Evolutionary conservation across 2,797 vertebrate genomes (phyloP).

Genomic region (Chelidonichthys spinosus): DNA sequence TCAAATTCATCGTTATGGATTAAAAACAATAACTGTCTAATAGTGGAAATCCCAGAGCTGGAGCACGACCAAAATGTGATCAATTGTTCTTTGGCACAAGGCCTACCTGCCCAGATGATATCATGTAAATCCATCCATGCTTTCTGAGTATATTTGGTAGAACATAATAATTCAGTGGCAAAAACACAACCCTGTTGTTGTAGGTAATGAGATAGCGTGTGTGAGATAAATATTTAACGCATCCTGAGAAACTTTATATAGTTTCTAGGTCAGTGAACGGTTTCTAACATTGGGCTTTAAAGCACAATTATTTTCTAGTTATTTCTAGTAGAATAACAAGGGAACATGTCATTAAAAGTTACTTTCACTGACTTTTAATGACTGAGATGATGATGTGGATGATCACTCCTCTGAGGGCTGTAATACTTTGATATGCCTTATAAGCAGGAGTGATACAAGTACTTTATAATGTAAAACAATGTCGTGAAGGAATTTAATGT

Average conservation of each 20-base stretch:
- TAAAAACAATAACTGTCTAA: constrained; percentile 65
- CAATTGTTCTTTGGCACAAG: constrained; percentile 67
- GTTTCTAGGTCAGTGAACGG: constrained; percentile 71
- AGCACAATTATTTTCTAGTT: constrained; percentile 57
- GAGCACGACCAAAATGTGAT: constrained; percentile 62
- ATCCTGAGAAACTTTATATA: constrained; percentile 39
- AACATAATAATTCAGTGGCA: constrained; percentile 33
- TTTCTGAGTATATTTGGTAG: constrained; percentile 39
- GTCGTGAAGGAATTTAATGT: constrained; percentile 35
- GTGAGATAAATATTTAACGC: constrained; percentile 62
- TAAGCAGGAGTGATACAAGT: constrained; percentile 39
- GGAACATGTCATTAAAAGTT: constrained; percentile 73
- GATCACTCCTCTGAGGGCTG: constrained; percentile 50
- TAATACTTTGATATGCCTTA: constrained; percentile 61
- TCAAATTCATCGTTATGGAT: constrained; percentile 60
- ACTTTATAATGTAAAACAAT: constrained; percentile 49
- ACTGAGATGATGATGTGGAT: constrained; percentile 60
- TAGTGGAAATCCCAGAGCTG: constrained; percentile 53
- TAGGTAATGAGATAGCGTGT: constrained; percentile 42
- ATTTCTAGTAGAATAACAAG: constrained; percentile 68
- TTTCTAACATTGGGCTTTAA: constrained; percentile 56
- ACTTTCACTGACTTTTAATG: constrained; percentile 76
- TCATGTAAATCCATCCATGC: constrained; percentile 53
- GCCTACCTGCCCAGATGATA: constrained; percentile 45
- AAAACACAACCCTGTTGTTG: constrained; percentile 39